phyloP scores from a whole-genome alignment of 2,888 invertebrate genomes.

The Sphecodes monilicornis region DNA sequence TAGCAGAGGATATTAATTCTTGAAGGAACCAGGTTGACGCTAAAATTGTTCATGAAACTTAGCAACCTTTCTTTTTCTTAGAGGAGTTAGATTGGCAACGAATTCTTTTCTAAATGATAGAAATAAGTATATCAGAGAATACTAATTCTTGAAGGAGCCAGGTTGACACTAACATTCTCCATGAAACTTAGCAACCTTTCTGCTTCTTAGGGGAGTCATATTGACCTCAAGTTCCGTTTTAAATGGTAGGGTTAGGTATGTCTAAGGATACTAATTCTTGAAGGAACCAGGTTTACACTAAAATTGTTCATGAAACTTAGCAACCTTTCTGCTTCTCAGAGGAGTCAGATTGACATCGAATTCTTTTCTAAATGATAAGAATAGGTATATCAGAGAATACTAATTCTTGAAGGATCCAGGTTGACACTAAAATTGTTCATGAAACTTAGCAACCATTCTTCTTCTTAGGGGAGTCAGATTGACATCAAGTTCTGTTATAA shows the following conservation, averaged over 20 bases:
- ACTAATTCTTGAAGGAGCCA: too few relatives aligned
- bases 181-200: too few relatives aligned
- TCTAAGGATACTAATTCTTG: not conserved
- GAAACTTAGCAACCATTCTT: not conserved
- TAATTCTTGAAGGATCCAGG: not conserved
- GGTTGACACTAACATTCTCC: too few relatives aligned
- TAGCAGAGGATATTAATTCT: not conserved
- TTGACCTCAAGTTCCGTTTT: too few relatives aligned
- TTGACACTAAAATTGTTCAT: not conserved
- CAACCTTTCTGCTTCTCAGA: not conserved
- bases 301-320: not conserved
- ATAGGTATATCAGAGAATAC: not conserved
- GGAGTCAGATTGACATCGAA: not conserved
- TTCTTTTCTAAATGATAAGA: not conserved
- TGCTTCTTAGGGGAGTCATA: too few relatives aligned
- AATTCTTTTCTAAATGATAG: too few relatives aligned
- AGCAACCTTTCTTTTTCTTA: too few relatives aligned
- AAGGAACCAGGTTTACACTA: not conserved
- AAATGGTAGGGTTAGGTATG: too few relatives aligned
- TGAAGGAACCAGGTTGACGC: too few relatives aligned
- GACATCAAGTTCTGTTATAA: not conserved
- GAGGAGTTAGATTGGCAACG: too few relatives aligned
- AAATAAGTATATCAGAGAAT: too few relatives aligned
- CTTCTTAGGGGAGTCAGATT: not conserved
- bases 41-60: too few relatives aligned